These are phyloP conservation scores for Natator depressus DNA, from an alignment of 2,113 vertebrate species.

Conservation along the genomic window DNA sequence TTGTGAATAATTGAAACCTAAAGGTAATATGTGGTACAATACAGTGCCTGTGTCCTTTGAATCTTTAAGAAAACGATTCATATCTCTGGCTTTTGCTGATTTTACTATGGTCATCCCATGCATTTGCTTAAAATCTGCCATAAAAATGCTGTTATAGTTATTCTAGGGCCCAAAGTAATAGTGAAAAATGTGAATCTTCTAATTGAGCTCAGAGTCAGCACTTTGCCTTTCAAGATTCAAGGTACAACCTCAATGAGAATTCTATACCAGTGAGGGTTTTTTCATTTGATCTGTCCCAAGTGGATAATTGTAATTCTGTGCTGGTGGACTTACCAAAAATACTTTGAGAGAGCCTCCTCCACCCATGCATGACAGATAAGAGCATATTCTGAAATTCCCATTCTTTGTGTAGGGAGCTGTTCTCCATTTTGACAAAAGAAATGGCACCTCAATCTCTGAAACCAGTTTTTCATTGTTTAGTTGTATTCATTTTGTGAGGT, in stretches of 20 bases:
- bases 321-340: conserved; percentile 30
- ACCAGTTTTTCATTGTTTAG: conserved; percentile 31
- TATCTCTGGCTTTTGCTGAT: neutral
- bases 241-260: conserved; percentile 4
- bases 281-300: conserved; percentile 33
- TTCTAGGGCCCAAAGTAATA: conserved; percentile 20
- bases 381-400: conserved; percentile 6
- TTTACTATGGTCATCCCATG: neutral
- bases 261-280: neutral
- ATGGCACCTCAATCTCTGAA: conserved; percentile 11
- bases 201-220: conserved; percentile 12
- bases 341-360: conserved; percentile 24
- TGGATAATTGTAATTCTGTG: conserved; percentile 48
- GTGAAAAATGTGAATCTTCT: neutral
- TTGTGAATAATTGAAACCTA: conserved; percentile 1
- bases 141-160: neutral
- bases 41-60: neutral
- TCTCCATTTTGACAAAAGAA: conserved; percentile 15
- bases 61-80: neutral
- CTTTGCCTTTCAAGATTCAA: neutral
- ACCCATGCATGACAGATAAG: conserved; percentile 18
- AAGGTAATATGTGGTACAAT: neutral
- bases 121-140: conserved; percentile 4
- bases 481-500: conserved; percentile 19
- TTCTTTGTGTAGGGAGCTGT: neutral